phyloP scores from a whole-genome alignment of 1,140 invertebrate species.

The Eupristina koningsbergeri region DNA sequence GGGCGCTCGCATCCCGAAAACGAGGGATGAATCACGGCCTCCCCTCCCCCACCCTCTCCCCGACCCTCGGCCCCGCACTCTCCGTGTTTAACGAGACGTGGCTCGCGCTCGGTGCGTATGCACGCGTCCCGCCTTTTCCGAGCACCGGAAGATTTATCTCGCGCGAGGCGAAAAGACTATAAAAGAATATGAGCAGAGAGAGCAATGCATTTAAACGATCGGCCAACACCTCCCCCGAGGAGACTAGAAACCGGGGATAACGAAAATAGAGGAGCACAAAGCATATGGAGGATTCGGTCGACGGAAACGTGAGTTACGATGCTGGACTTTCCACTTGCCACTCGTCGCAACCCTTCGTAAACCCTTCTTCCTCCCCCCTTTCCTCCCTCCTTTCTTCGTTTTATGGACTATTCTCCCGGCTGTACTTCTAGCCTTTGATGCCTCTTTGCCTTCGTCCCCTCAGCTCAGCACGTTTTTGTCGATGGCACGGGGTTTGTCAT shows the following conservation, averaged over 20 bases:
- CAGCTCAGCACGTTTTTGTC: neutral
- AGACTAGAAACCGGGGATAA: neutral
- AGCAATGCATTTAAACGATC: slow-evolving; percentile 32
- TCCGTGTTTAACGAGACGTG: slow-evolving; percentile 14
- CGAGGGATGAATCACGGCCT: neutral
- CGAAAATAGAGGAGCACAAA: neutral
- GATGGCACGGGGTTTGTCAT: neutral
- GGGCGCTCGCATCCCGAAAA: neutral
- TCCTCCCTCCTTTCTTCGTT: neutral
- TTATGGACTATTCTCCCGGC: slow-evolving; percentile 36
- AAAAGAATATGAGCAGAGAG: neutral
- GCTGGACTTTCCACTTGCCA: slow-evolving; percentile 68
- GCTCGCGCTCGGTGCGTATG: neutral
- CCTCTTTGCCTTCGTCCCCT: slow-evolving; percentile 35
- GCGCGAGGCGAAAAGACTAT: neutral
- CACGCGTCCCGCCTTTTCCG: neutral
- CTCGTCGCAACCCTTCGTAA: slow-evolving; percentile 54
- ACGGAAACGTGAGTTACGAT: slow-evolving; percentile 19
- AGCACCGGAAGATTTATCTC: slow-evolving; percentile 24
- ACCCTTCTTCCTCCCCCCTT: neutral
- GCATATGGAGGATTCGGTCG: neutral
- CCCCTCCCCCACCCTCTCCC: neutral
- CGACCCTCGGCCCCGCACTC: neutral
- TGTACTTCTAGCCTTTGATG: slow-evolving; percentile 45
- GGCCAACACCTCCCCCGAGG: neutral